Evolutionary conservation across 2,888 invertebrate genomes (phyloP).

Genomic region (Piscicola geometra): DNA sequence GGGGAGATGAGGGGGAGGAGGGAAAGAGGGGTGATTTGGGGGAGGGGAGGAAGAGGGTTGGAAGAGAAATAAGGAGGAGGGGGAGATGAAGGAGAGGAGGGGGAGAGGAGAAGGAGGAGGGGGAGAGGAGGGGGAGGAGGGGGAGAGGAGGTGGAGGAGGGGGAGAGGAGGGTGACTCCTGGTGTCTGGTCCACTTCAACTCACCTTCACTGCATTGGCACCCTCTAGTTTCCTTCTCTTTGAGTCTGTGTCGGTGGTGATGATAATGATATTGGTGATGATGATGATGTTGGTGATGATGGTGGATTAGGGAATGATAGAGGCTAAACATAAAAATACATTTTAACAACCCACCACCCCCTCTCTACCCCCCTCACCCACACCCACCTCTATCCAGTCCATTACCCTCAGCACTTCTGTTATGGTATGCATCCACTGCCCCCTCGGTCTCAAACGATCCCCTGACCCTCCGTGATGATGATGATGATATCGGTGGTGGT

Average conservation of each 20-base stretch:
- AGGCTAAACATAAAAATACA: no score
- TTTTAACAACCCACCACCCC: no score
- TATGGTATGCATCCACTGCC: no score
- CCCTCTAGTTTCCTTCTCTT: slow-evolving; percentile 8
- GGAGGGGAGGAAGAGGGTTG: neutral
- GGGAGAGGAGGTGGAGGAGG: neutral
- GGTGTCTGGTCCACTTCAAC: neutral
- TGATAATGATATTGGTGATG: no score
- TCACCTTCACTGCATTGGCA: neutral
- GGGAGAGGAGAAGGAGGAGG: neutral
- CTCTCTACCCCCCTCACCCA: no score
- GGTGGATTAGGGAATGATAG: no score
- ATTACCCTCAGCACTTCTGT: no score
- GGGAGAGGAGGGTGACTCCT: neutral
- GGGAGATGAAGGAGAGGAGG: neutral
- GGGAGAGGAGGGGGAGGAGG: neutral
- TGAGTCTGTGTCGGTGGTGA: neutral
- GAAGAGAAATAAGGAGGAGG: neutral
- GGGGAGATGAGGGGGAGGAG: neutral
- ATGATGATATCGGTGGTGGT: neutral
- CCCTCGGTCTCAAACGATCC: no score
- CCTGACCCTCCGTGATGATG: no score
- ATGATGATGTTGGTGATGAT: no score
- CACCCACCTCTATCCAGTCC: no score
- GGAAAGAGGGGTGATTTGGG: neutral